Conservation (phyloP, 2,113 vertebrate species). For the Tragelaphus imberbis region DNA sequence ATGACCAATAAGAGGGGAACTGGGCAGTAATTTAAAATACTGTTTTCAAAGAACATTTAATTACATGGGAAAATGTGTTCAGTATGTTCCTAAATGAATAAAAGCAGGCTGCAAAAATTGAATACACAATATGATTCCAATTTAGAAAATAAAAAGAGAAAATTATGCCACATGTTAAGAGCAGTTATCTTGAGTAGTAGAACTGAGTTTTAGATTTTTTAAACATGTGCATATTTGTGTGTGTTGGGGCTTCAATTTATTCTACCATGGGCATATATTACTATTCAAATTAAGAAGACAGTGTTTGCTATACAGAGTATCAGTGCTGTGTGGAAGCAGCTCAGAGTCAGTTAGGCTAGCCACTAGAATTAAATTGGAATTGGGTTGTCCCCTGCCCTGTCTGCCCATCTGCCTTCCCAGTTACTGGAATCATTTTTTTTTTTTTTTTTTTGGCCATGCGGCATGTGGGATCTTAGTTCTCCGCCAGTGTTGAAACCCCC, state of each 20-base stretch:
- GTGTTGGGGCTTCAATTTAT: neutral
- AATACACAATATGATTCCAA: constrained; percentile 56
- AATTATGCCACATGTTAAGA: constrained; percentile 51
- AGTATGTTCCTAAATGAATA: constrained; percentile 59
- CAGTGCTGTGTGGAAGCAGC: neutral
- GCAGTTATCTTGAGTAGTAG: neutral
- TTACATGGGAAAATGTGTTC: constrained; percentile 62
- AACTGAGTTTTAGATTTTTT: neutral
- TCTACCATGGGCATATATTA: neutral
- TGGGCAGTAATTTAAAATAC: constrained; percentile 56
- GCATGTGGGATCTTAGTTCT: neutral
- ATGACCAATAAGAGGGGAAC: constrained; percentile 43
- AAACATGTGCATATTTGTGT: neutral
- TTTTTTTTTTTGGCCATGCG: fast-evolving
- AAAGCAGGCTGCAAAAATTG: constrained; percentile 46
- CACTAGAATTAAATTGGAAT: neutral
- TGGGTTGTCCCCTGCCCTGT: neutral
- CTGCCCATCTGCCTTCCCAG: neutral
- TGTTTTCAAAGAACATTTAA: constrained; percentile 65
- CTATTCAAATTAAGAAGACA: constrained; percentile 7
- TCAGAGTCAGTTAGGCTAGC: neutral
- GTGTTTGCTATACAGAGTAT: neutral
- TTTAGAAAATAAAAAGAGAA: constrained; percentile 52
- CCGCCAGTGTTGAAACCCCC: neutral
- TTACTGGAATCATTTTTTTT: neutral